phyloP scores from a whole-genome alignment of 2,888 invertebrate species.

The Odiellus spinosus region DNA sequence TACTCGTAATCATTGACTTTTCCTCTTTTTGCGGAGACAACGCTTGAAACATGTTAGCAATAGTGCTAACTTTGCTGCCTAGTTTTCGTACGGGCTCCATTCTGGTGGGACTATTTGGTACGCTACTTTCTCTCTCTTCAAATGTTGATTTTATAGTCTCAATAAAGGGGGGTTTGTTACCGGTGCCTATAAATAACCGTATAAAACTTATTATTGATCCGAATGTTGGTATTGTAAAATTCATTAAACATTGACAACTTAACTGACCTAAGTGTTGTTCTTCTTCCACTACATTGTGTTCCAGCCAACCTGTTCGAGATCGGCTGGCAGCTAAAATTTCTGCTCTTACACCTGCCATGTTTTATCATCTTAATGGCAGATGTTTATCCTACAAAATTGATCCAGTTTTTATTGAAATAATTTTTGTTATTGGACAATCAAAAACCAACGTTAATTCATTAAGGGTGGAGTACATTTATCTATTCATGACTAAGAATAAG shows the following conservation, averaged over 20 bases:
- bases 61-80: conserved; percentile 21
- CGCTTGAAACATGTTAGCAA: conserved; percentile 21
- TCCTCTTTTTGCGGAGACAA: conserved; percentile 17
- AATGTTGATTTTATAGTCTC: conserved; percentile 10
- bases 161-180: conserved; percentile 14
- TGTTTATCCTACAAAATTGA: no score
- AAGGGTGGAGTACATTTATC: no score
- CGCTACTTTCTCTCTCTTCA: conserved; percentile 11
- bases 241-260: no score
- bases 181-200: neutral
- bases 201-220: no score
- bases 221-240: no score
- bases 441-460: no score
- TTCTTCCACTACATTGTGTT: conserved; percentile 10
- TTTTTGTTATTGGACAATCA: no score
- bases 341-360: conserved; percentile 23
- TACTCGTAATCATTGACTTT: neutral
- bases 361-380: neutral
- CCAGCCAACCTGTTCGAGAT: conserved; percentile 23
- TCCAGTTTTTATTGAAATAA: no score
- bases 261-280: no score
- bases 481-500: no score
- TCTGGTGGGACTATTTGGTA: conserved; percentile 10
- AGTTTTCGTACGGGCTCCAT: conserved; percentile 13
- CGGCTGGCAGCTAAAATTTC: conserved; percentile 24